A percentile compares a stretch with the other conserved stretches of the same genome.
Evolutionary conservation across 2,888 invertebrate genomes (phyloP).

Genomic region (Eledona agricola): DNA sequence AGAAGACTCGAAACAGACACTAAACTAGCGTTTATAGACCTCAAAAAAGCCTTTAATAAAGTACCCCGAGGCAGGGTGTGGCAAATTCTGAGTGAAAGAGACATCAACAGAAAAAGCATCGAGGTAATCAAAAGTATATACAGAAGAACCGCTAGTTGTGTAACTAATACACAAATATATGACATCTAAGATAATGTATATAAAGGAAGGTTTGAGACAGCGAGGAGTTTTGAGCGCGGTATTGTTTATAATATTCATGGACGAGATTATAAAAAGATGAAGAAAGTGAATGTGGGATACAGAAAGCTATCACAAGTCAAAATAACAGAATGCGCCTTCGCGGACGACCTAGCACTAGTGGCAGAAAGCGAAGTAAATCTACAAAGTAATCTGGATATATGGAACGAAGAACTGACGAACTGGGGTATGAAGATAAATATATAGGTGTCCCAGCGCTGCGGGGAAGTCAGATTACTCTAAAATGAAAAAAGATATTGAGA

Average conservation of each 20-base stretch:
- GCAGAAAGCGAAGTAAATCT: too few species aligned
- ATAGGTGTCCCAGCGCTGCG: too few species aligned
- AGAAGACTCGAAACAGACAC: too few species aligned
- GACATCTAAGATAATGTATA: too few species aligned
- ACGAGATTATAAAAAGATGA: background rate
- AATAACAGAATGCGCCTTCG: background rate
- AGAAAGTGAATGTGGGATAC: background rate
- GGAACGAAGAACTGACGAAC: background rate
- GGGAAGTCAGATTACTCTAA: too few species aligned
- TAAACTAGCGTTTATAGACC: constrained; percentile 35
- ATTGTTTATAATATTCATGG: background rate
- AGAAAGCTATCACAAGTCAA: background rate
- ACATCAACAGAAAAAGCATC: constrained; percentile 18
- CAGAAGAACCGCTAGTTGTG: too few species aligned
- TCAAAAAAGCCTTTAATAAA: constrained; percentile 39
- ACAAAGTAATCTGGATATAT: background rate
- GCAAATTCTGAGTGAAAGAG: constrained; percentile 24
- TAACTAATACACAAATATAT: too few species aligned
- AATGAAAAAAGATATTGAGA: too few species aligned
- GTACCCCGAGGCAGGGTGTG: constrained; percentile 26
- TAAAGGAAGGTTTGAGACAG: background rate
- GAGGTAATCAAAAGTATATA: constrained; percentile 29
- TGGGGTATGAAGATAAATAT: background rate
- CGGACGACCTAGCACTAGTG: background rate
- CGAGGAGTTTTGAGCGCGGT: constrained; percentile 1